Base-by-base conservation (phyloP, 1,140 invertebrate species). In the Zaprionus lachaisei region DNA sequence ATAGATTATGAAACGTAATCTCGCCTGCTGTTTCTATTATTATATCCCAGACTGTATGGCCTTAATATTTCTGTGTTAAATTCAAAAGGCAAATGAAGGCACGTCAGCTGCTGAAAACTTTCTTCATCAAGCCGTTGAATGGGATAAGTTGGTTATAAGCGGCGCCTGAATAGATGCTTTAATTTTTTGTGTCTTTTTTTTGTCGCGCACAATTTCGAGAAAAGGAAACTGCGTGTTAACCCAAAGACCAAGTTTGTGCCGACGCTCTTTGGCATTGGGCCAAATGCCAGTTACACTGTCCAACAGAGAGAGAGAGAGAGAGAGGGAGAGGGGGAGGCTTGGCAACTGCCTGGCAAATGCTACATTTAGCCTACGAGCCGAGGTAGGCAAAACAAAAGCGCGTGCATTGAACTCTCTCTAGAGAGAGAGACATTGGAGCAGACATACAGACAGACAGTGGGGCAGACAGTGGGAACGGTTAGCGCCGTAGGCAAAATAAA, bases 191-290 rank as follows among this genome's bases (percentile, higher is more conserved):
- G 1, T 28, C 1, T 73, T 73, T 77, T 41, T 44, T 44, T 47
- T 47, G n/a, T 17, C n/a, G 41, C 41, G 77, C 76, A 84, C 76
- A 84, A 83, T 24, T 44, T 5, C 1, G 24, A 11, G 26, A 5
- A 15, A 22, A n/a, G 24, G 15, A 54, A 38, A 22, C 41, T 28
- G 34, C 26, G 34, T 56, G 47, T 70, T 76, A 76, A 89, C 90
- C 79, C 74, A 89, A 89, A 91, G 89, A 91, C 89, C 83, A 91
- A 91, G 61, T 91, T 91, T 81, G 54, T 34, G 24, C n/a, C 12
- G 47, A 38, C 31, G 41, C 41, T 2, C 5, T 7, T 72, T 80
- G 82, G 82, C 83, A 69, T 37, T 79, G 68, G 70, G 83, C 83
- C 83, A 83, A 77, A 38, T 31, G 37, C 37, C 37, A 38, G 37